These are phyloP conservation scores for Argynnis bischoffii DNA, from an alignment of 2,888 invertebrate genomes.

Conservation along the genomic window DNA sequence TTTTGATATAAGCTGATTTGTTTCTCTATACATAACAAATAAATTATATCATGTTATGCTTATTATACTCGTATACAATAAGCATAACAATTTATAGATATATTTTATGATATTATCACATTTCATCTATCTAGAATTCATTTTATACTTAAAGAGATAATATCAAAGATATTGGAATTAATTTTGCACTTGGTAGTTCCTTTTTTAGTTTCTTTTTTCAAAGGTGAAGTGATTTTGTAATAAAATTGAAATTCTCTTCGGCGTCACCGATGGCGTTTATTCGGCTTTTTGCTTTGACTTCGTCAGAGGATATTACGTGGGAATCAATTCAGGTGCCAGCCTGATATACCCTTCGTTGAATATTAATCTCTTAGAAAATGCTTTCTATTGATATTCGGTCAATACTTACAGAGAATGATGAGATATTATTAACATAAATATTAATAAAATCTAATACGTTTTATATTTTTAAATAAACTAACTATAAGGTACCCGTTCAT, in stretches of 20 bases:
- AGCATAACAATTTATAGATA: too few relatives aligned
- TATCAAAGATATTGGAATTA: slow-evolving; percentile 31
- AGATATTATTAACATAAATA: background rate
- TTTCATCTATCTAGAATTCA: slow-evolving; percentile 46
- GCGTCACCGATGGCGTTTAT: slow-evolving; percentile 62
- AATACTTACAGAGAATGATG: slow-evolving; percentile 2
- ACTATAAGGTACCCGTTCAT: slow-evolving; percentile 63
- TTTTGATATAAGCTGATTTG: background rate
- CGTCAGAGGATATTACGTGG: slow-evolving; percentile 76
- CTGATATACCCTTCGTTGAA: slow-evolving; percentile 57
- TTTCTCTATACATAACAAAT: background rate
- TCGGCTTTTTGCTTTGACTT: slow-evolving; percentile 72
- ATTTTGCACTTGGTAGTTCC: slow-evolving; percentile 31
- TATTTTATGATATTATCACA: too few relatives aligned
- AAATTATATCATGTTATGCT: background rate
- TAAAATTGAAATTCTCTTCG: slow-evolving; percentile 72
- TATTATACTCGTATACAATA: too few relatives aligned
- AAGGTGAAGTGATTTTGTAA: slow-evolving; percentile 51
- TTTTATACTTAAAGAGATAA: slow-evolving; percentile 32
- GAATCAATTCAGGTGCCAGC: slow-evolving; percentile 75
- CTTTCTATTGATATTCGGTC: slow-evolving; percentile 25
- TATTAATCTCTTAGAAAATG: slow-evolving; percentile 62
- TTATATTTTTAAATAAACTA: slow-evolving; percentile 38
- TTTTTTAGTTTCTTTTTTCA: slow-evolving; percentile 38
- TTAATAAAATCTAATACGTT: background rate